Base-by-base conservation (phyloP, 2,888 invertebrate species). In the Cataglyphis livida region DNA sequence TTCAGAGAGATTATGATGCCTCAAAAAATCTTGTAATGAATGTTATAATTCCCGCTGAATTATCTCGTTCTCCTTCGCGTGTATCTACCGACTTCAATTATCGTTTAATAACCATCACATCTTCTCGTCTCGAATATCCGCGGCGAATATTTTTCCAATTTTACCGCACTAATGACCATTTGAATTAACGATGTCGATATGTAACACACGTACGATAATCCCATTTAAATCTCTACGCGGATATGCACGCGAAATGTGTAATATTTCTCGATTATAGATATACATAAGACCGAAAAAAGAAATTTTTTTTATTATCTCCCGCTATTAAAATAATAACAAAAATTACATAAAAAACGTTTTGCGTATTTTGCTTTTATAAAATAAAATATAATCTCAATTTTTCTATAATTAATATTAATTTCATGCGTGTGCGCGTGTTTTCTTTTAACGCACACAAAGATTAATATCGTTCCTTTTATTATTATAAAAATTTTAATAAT, bases 101-200 rank as follows among this genome's bases (percentile, higher is more conserved):
- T 41, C 81, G 83, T 79, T 86, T 83, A 84, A 87, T 78, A 70
- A 64, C 51, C 78, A 38, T 81, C 82, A 66, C 82, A 66, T 76
- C 75, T 82, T 76, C 68, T 76, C 68, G 66, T 75, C 81, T 41
- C 64, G 71, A 61, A 62, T 79, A 73, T 73, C 66, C 70, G 32
- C 25, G 57, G 32, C 15, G 51, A 38, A 38, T 65, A 76, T 83
- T 79, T 83, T 83, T 65, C 79, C 85, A 82, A 87, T 89, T 85
- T 87, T 83, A 85, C 85, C 87, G 68, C 32, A 57, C 85, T 89
- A 87, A 87, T 85, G 83, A 65, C 41, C 54, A 38, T 76, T 85
- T 64, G 83, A 75, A 76, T 87, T 85, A 89, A 87, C 81, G 73
- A 35, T 54, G 59, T 61, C 44, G 73, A 79, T 18, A n/a, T 18